These are phyloP conservation scores for Palythoa caribaeorum DNA, from an alignment of 92 coral and sea anemone genomes.

Conservation along the genomic window DNA sequence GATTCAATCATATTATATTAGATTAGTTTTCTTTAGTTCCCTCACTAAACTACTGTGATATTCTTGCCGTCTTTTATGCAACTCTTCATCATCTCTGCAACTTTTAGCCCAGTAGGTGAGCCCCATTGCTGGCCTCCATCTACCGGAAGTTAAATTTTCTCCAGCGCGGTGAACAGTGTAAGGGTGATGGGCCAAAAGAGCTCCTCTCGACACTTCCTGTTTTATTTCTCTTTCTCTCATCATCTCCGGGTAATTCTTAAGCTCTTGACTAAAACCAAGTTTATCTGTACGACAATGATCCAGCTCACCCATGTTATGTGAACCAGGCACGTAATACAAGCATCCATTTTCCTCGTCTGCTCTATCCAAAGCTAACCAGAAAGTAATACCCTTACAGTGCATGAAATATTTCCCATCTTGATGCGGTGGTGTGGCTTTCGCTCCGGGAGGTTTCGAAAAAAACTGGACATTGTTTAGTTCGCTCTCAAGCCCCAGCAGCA, in stretches of 20 bases:
- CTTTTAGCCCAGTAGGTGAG: slow-evolving; percentile 38
- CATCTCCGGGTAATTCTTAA: not conserved
- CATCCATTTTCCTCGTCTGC: slow-evolving; percentile 28
- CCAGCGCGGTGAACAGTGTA: slow-evolving; percentile 41
- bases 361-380: slow-evolving; percentile 29
- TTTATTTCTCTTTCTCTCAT: slow-evolving; percentile 16
- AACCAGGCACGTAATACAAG: slow-evolving; percentile 26
- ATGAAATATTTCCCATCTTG: slow-evolving; percentile 31
- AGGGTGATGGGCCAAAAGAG: slow-evolving; percentile 29
- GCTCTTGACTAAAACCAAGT: slow-evolving; percentile 25
- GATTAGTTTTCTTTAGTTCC: slow-evolving; percentile 16
- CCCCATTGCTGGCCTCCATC: slow-evolving; percentile 40
- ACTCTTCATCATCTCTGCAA: slow-evolving; percentile 18
- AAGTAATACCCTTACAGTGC: slow-evolving; percentile 14
- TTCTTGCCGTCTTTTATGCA: not conserved
- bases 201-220: slow-evolving; percentile 29
- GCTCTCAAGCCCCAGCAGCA: slow-evolving; percentile 29
- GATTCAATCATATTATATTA: not conserved
- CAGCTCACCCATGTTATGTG: slow-evolving; percentile 27
- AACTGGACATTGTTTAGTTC: slow-evolving; percentile 7
- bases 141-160: not conserved
- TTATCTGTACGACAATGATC: slow-evolving; percentile 9
- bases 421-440: not conserved
- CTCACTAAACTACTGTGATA: slow-evolving; percentile 9
- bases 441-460: not conserved